Base-by-base conservation (phyloP, 2,888 invertebrate genomes). In the Hypercompe scribonia region DNA sequence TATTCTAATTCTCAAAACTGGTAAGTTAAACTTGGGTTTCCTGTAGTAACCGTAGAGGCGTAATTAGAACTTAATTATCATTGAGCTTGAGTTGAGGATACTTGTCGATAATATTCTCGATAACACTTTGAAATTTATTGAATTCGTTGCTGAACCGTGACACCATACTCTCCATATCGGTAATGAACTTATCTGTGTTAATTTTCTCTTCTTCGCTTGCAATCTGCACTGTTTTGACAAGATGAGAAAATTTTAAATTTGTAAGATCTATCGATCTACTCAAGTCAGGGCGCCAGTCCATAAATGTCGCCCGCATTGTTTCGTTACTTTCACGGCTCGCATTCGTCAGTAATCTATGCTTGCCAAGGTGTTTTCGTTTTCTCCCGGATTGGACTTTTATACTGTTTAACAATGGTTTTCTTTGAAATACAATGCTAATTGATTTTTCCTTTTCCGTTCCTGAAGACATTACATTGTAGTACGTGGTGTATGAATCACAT, bases 161-260 rank as follows among this genome's bases (percentile, higher is more conserved):
- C 72, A 88, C 85, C 84, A 90, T 81, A 34, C 77, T 78, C 78
- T 88, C 88, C 5, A 91, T 80, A 50, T 88, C 85, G 28, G 78
- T 71, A 28, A 90, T 70, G 68, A 91, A 90, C 78, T 89, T 87
- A 24, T 89, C 86, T n/a, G 87, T 86, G 3, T 71, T 78, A 54
- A 70, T 65, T 67, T 81, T 83, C 75, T 89, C 88, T 73, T 85
- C 75, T 0, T 74, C 28, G 10, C 74, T 77, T 3, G 78, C 75
- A n/a, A 28, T 42, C 21, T 36, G 68, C 5, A 83, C 39, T 21
- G 73, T 72, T 8, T 39, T 33, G 1, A 64, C 36, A 0, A 85
- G 70, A 13, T 65, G 46, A 15, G 28, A 31, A 10, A 85, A 33
- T 31, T 58, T 71, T 1, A 4, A 46, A 36, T 61, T 63, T 24